Evolutionary conservation across 2,113 vertebrate species (phyloP).

Genomic region (Daboia siamensis): DNA sequence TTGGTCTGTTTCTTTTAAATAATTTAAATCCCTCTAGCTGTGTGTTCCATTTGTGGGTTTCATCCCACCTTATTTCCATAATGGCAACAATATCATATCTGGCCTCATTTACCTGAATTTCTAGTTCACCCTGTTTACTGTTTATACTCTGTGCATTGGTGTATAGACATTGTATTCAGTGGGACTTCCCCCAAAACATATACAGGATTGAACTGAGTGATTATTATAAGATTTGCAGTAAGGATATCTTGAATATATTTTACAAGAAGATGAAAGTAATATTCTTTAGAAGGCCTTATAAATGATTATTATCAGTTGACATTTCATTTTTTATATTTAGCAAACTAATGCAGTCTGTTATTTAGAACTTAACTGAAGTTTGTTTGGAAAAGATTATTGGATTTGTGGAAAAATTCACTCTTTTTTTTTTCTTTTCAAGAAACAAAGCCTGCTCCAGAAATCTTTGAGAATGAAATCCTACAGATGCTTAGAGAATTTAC

Average conservation of each 20-base stretch:
- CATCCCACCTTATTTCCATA: too few species aligned
- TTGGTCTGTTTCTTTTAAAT: too few species aligned
- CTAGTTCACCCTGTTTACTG: too few species aligned
- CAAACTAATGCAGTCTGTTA: background rate
- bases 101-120: too few species aligned
- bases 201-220: background rate
- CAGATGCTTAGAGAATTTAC: constrained; percentile 86
- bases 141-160: too few species aligned
- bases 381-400: background rate
- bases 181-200: background rate
- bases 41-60: too few species aligned
- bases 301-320: background rate
- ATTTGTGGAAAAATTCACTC: background rate
- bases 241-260: background rate
- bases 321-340: background rate
- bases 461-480: constrained; percentile 77
- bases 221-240: background rate
- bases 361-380: background rate
- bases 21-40: too few species aligned
- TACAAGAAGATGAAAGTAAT: background rate
- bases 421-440: constrained; percentile 38
- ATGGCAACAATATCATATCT: too few species aligned
- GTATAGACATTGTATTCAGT: background rate
- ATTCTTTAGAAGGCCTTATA: background rate
- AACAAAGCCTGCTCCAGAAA: constrained; percentile 65